Percentiles rank a stretch among this genome's conserved stretches.
Evolutionary conservation across 2,113 vertebrate genomes (phyloP).

Genomic region (Gyps fulvus): DNA sequence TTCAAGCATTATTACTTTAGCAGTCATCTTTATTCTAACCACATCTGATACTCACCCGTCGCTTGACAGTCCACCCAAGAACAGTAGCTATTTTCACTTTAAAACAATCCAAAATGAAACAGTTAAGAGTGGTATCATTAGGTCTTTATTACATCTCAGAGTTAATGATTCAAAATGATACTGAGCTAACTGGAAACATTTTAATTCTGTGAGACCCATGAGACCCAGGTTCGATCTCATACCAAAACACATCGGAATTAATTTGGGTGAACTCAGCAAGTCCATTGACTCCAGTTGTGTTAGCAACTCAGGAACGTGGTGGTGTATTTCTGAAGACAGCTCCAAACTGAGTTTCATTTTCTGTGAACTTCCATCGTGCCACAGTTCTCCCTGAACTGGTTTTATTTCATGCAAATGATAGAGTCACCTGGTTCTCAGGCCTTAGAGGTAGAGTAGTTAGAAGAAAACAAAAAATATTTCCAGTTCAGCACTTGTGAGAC

Average conservation of each 20-base stretch:
- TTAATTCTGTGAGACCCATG: not conserved
- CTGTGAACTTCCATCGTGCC: not conserved
- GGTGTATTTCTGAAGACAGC: not conserved
- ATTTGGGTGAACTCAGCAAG: not conserved
- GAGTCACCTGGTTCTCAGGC: not conserved
- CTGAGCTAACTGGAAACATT: not conserved
- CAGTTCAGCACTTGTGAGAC: not conserved
- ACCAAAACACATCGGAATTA: not conserved
- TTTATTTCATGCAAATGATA: not conserved
- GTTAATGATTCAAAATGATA: not conserved
- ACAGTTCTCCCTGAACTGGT: not conserved
- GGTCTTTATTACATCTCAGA: not conserved
- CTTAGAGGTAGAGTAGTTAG: not conserved
- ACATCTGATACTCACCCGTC: not conserved
- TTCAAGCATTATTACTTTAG: slow-evolving; percentile 35
- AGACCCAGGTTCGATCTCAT: not conserved
- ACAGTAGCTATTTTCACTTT: not conserved
- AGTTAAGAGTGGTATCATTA: not conserved
- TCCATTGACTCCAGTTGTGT: not conserved
- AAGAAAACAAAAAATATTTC: not conserved
- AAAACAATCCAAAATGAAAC: not conserved
- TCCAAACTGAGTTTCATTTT: not conserved
- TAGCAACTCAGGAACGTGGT: not conserved
- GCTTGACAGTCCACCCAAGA: not conserved
- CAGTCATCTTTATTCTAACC: not conserved